Evolutionary conservation across 2,797 vertebrate genomes (phyloP), one percentile per base, ranked within the genome.

Genomic region (Spatula clypeata): DNA sequence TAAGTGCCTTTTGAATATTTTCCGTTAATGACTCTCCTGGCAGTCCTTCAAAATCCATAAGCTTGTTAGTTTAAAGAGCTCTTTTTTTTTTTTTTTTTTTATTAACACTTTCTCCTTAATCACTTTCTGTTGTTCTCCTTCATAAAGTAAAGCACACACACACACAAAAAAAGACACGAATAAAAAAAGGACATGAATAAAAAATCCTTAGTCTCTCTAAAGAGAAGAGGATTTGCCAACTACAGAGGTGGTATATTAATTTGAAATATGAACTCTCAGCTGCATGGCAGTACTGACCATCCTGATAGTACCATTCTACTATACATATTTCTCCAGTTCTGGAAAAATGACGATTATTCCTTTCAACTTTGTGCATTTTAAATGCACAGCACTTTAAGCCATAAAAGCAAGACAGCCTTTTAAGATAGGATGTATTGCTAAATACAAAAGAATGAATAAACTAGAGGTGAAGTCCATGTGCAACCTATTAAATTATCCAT

Each of bases 21-120:
- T 75, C 75, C 61, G 40, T 90, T 96, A 94, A 96, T 95, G 94
- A 93, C 81, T 96, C 69, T 97, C 87, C 79, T 97, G 96, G 95
- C 94, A 90, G 87, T 88, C 72, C 95, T 95, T 96, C 96, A 96
- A 96, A 95, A 96, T 93, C 94, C 73, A 94, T 95, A 94, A 94
- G 65, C 92, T 92, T 94, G 84, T 93, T 94, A 82, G 36, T 93
- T 97, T 96, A 95, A 94, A 96, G 87, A 91, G 81, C 32, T 80
- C 81, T 88, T 3, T 51, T 24, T 47, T 49, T 49, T 47, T 23
- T 40, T 42, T 42, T 42, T 42, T 90, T 17, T 14, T 49, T 24
- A 7, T 51, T 91, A 93, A 89, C 88, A 94, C 54, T 18, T 60
- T 94, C 75, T 88, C 34, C 58, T 97, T 87, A 95, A 94, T 94